A percentile compares a stretch with the other conserved stretches of the same genome.
Conservation (phyloP, 2,113 vertebrate species). For the Bothrops jararaca region DNA sequence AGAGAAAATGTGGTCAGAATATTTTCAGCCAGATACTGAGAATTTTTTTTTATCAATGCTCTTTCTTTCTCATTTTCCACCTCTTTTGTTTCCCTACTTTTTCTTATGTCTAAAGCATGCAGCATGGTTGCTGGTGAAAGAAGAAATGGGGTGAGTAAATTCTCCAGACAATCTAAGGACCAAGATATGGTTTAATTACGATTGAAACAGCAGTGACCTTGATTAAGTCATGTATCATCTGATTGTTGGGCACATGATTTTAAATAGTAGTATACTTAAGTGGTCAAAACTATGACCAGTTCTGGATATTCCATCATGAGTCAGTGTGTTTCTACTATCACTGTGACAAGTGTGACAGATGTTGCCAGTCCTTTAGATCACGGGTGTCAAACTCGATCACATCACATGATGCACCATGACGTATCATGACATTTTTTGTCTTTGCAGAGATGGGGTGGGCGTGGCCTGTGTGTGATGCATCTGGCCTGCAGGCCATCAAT, state of each 20-base stretch:
- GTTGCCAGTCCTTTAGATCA: background rate
- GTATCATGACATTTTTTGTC: too few relatives aligned
- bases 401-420: too few relatives aligned
- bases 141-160: constrained; percentile 83
- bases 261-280: background rate
- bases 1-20: background rate
- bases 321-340: background rate
- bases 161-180: background rate
- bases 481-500: too few relatives aligned
- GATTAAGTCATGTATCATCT: background rate
- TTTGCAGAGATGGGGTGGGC: too few relatives aligned
- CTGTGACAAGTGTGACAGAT: background rate
- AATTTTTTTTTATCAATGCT: constrained; percentile 6
- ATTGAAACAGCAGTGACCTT: background rate
- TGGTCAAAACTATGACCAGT: background rate
- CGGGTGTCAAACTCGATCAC: too few relatives aligned
- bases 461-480: too few relatives aligned
- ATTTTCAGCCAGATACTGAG: background rate
- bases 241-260: background rate
- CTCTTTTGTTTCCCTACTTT: constrained; percentile 27
- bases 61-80: background rate
- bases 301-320: background rate
- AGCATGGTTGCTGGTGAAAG: constrained; percentile 90
- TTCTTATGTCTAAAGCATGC: constrained; percentile 79
- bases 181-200: background rate